Evolutionary conservation across 2,113 vertebrate genomes (phyloP), one percentile per base, ranked within the genome.

Genomic region (Spea multiplicata): DNA sequence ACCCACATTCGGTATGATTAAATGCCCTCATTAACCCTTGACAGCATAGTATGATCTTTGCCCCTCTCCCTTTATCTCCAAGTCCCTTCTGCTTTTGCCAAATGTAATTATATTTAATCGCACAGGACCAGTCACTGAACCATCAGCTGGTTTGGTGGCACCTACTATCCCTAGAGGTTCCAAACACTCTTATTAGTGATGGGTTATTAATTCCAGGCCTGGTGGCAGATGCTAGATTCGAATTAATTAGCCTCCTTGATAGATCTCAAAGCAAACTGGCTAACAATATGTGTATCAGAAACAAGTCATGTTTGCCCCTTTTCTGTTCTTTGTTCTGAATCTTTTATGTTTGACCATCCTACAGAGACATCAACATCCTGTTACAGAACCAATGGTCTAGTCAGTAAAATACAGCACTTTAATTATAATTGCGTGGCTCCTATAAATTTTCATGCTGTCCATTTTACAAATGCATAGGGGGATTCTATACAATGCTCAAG

Each of bases 91-190:
- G 59, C 49, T 73, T 79, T 79, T 30, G 8, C 44, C 47, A 79
- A 79, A 79, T 79, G 66, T 69, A 79, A 73, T 79, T 73, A 57
- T n/a, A 79, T 73, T 57, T 79, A 79, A 79, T 79, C 61, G 65
- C 69, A 66, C 68, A 46, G 69, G 61, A 73, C 61, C 76, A 78
- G 76, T 73, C 30, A 57, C 12, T 8, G 69, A 66, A 79, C 70
- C 66, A 65, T 66, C 50, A 48, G 76, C 61, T 64, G 8, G 76
- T 55, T 8, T 64, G 68, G 67, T 67, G 59, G 17, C 14, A 52
- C 71, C 44, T 30, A 50, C 44, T 13, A 44, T 14, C 76, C 62
- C 70, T n/a, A 14, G 76, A 55, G 76, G 70, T 9, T 53, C 9
- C 0, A 8, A 2, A 9, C 7, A 9, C 66, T 66, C 59, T 64